A percentile compares a stretch with the other conserved stretches of the same genome.
These are phyloP conservation scores for Raphicerus campestris DNA, from an alignment of 2,113 vertebrate genomes.

Conservation along the genomic window DNA sequence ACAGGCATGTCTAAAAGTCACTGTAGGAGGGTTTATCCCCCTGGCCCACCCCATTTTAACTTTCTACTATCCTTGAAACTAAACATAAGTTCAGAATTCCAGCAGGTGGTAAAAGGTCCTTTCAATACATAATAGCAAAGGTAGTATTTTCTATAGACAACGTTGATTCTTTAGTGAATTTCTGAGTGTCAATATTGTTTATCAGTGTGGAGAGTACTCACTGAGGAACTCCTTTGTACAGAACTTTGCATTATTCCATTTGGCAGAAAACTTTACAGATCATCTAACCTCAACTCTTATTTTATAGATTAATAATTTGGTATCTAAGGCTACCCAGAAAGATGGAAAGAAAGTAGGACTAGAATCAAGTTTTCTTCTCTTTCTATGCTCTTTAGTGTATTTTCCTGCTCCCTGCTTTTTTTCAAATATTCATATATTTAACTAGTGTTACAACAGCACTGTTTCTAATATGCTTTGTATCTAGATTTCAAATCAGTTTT, in stretches of 20 bases:
- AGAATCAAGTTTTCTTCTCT: neutral
- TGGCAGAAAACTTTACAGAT: neutral
- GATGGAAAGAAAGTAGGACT: neutral
- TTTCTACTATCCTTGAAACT: neutral
- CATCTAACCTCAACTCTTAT: neutral
- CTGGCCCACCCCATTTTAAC: neutral
- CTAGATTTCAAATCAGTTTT: neutral
- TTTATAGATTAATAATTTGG: neutral
- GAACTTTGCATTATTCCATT: neutral
- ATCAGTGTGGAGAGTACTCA: neutral
- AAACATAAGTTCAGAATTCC: neutral
- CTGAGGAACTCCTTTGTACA: neutral
- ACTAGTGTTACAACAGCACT: neutral
- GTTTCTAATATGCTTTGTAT: neutral
- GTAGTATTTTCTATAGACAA: neutral
- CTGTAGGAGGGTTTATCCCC: neutral
- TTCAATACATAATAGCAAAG: neutral
- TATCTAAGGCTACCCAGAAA: neutral
- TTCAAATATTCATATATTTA: constrained; percentile 7
- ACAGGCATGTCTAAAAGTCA: neutral
- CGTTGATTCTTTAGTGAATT: neutral
- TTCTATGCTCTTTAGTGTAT: neutral
- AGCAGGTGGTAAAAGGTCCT: neutral
- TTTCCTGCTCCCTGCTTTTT: constrained; percentile 21
- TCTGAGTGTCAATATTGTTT: neutral